These are phyloP conservation scores for Drosophila baimaii DNA, from an alignment of 1,140 invertebrate species.

Conservation along the genomic window DNA sequence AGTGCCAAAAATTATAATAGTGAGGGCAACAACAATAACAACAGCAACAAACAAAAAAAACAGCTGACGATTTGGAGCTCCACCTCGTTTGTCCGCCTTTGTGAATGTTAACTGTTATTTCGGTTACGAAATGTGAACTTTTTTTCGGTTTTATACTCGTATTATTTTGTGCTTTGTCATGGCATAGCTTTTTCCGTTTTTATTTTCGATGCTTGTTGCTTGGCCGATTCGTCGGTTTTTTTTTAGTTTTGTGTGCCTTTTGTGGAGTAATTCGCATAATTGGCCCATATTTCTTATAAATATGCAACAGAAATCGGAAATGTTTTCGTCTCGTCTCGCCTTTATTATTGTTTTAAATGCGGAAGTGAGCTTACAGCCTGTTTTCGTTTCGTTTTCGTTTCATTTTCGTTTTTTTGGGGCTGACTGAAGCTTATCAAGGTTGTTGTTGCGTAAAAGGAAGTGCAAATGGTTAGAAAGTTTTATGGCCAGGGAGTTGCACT, in stretches of 20 bases:
- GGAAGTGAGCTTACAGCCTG: conserved; percentile 65
- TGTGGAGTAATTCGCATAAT: conserved; percentile 75
- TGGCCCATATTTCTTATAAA: conserved; percentile 79
- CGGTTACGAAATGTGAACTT: conserved; percentile 74
- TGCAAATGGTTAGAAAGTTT: conserved; percentile 81
- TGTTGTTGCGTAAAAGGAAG: conserved; percentile 81
- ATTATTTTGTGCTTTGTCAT: conserved; percentile 68
- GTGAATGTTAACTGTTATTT: conserved; percentile 72
- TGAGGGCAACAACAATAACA: conserved; percentile 34
- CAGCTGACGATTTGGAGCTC: conserved; percentile 63
- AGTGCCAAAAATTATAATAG: conserved; percentile 75
- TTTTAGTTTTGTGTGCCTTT: conserved; percentile 26
- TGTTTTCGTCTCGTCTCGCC: conserved; percentile 51
- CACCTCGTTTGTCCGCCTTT: conserved; percentile 30
- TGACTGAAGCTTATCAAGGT: conserved; percentile 69
- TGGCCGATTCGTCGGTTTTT: conserved; percentile 20
- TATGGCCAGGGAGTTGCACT: conserved; percentile 42
- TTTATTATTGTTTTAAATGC: conserved; percentile 57
- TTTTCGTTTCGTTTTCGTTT: conserved; percentile 68
- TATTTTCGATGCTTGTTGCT: conserved; percentile 38
- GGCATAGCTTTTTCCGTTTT: conserved; percentile 50
- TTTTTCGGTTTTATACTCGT: conserved; percentile 44
- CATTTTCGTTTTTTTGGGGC: conserved; percentile 27
- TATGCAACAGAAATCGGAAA: conserved; percentile 71
- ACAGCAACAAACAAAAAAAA: conserved; percentile 21